Evolutionary conservation across 2,888 invertebrate genomes (phyloP), one percentile per base, ranked within the genome.

Genomic region (Cenopis cana): DNA sequence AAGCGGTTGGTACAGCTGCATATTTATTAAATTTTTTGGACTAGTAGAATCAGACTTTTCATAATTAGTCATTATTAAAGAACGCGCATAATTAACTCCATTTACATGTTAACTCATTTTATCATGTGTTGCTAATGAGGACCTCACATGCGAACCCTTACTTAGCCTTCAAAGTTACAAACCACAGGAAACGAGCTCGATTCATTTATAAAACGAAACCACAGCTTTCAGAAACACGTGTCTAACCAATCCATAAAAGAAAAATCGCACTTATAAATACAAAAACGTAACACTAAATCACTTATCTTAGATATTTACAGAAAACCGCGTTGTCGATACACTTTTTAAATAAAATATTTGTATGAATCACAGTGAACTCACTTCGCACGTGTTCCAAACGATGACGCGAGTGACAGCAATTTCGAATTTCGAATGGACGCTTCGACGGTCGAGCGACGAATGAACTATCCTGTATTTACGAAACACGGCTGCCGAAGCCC

Each of bases 371-470:
- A 64, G 67, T 54, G n/a, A 81, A 82, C 83, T 83, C 81, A 82
- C 82, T 82, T 79, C 74, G 75, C 82, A 82, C 82, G 82, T 81
- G 82, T 76, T 79, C n/a, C 12, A 46, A 12, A 67, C 73, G 72
- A 65, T 72, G 73, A 74, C 75, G 73, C 74, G 75, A 73, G 18
- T 72, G 74, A 74, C 73, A 74, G 50, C 55, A 52, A 24, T 67
- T 52, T 69, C 66, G 67, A 73, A 73, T 61, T 73, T 56, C 61
- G 61, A 75, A 75, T 82, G 74, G 67, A 78, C 84, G 75, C 79
- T 73, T 73, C 80, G 79, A 76, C 80, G 81, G 77, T 79, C 83
- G 81, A 83, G 81, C 81, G 82, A 83, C 79, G 83, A 86, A 85
- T 85, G 83, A 78, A 79, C 79, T 77, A 64, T 64, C 72, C 69